Percentiles rank a stretch among this genome's conserved stretches.
phyloP scores from a whole-genome alignment of 2,888 invertebrate genomes.

The Morpho achilles region DNA sequence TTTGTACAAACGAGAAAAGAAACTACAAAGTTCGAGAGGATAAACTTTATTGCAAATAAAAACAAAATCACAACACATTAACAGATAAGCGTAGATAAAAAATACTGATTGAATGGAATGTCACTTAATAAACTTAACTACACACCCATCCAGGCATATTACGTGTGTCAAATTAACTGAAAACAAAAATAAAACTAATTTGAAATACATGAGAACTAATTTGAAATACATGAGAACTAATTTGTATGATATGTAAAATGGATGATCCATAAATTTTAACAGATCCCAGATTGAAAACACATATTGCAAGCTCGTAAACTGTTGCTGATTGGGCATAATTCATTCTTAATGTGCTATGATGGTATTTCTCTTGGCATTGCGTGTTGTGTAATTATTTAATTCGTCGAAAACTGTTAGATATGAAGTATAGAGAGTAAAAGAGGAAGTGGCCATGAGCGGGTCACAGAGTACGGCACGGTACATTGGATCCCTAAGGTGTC shows the following conservation, averaged over 20 bases:
- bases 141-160: slow-evolving; percentile 68
- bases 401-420: no score
- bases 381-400: no score
- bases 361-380: no score
- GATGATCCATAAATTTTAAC: slow-evolving; percentile 2
- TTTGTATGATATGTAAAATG: slow-evolving; percentile 11
- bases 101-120: slow-evolving; percentile 41
- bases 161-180: slow-evolving; percentile 74
- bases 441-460: no score
- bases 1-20: slow-evolving; percentile 9
- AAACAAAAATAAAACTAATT: slow-evolving; percentile 57
- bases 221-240: slow-evolving; percentile 1
- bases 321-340: no score
- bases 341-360: no score
- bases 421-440: no score
- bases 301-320: no score
- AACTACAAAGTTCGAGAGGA: slow-evolving; percentile 26
- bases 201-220: slow-evolving; percentile 30
- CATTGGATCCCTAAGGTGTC: no score
- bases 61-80: slow-evolving; percentile 29
- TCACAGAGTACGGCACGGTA: no score
- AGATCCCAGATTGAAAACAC: not conserved
- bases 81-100: slow-evolving; percentile 34
- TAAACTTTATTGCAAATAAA: slow-evolving; percentile 47
- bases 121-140: slow-evolving; percentile 40